Percentiles rank a stretch among this genome's conserved stretches.
phyloP scores from a whole-genome alignment of 2,888 invertebrate genomes.

The Steinernema carpocapsae region DNA sequence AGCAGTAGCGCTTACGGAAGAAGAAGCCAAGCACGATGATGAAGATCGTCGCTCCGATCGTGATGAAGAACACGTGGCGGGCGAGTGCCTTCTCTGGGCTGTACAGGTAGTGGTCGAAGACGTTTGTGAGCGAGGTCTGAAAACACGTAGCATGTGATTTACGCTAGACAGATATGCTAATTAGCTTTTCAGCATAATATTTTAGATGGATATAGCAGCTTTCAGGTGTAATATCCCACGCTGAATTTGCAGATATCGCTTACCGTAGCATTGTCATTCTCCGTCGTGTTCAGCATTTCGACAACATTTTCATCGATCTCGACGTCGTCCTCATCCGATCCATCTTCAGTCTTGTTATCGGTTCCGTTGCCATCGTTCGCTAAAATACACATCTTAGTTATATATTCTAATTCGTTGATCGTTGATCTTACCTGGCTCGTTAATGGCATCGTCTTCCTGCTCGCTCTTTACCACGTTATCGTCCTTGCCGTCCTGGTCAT shows the following conservation, averaged over 20 bases:
- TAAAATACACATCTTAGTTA: background rate
- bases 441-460: background rate
- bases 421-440: background rate
- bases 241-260: background rate
- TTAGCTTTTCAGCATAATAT: no score
- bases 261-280: background rate
- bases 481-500: background rate
- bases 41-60: conserved; percentile 19
- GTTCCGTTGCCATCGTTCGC: background rate
- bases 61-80: conserved; percentile 16
- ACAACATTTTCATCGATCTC: background rate
- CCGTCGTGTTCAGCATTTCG: background rate
- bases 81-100: conserved; percentile 7
- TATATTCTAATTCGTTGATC: background rate
- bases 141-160: background rate
- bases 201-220: no score
- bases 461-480: background rate
- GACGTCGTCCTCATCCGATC: background rate
- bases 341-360: no score
- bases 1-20: conserved; percentile 16
- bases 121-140: background rate
- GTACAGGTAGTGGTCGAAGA: conserved; percentile 29
- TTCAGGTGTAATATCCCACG: no score
- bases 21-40: conserved; percentile 1
- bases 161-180: background rate